phyloP scores from a whole-genome alignment of 2,797 vertebrate genomes.

The Hemibagrus guttatus region DNA sequence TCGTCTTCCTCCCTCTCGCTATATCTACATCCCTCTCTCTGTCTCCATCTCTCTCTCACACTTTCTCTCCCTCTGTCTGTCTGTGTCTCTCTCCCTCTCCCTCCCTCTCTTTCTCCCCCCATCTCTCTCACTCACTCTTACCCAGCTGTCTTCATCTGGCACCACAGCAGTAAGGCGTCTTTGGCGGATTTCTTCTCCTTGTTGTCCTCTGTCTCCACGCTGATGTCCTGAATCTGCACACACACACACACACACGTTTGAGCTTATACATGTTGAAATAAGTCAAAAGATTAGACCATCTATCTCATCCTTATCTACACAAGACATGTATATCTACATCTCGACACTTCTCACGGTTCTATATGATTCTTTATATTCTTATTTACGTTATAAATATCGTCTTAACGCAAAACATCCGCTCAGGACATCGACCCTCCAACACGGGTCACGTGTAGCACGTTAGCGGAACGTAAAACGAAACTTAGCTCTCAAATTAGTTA shows the following conservation, averaged over 20 bases:
- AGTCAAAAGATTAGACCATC: background rate
- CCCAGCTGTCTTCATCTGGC: constrained; percentile 97
- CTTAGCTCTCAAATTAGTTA: background rate
- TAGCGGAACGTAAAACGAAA: background rate
- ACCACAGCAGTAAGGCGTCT: constrained; percentile 92
- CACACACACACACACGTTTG: constrained; percentile 20
- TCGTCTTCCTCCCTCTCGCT: background rate
- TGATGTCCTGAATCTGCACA: constrained; percentile 93
- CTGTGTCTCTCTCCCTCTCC: background rate
- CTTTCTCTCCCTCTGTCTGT: background rate
- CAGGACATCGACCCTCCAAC: background rate
- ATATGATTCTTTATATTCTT: background rate
- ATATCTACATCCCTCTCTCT: background rate
- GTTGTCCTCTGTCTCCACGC: constrained; percentile 92
- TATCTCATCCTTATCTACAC: background rate
- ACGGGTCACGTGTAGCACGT: background rate
- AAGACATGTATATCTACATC: background rate
- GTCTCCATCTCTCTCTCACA: constrained; percentile 16
- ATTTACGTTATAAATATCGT: background rate
- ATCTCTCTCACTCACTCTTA: constrained; percentile 59
- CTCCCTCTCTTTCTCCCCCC: background rate
- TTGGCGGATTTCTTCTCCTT: constrained; percentile 95
- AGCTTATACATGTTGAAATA: background rate
- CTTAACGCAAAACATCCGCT: background rate
- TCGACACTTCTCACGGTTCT: background rate